Conservation (phyloP, 2,113 vertebrate species). For the Corythoichthys haematopterus region DNA sequence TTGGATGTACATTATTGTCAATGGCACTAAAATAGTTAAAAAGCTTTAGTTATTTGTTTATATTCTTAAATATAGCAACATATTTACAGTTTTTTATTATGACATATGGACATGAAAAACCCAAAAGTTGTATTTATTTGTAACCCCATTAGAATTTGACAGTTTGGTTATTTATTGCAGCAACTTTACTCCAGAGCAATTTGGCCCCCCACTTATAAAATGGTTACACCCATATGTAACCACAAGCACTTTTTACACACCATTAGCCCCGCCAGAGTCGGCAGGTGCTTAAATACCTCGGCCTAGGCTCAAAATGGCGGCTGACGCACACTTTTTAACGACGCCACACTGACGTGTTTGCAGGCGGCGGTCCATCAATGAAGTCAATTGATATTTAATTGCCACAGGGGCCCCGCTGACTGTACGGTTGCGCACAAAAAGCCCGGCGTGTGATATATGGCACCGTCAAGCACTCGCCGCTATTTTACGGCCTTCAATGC, state of each 20-base stretch:
- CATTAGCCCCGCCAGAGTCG: background rate
- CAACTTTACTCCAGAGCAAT: background rate
- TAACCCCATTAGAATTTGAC: background rate
- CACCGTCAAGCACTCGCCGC: background rate
- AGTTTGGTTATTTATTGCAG: background rate
- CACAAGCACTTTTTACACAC: background rate
- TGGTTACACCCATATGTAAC: background rate
- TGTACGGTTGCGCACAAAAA: background rate
- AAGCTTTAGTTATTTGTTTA: too few species aligned
- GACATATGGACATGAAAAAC: too few species aligned
- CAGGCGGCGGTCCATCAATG: background rate
- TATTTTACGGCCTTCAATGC: background rate
- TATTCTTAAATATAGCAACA: too few species aligned
- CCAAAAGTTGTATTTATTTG: background rate
- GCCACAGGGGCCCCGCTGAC: background rate
- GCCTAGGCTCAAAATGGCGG: background rate
- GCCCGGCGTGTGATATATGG: background rate
- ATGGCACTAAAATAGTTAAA: too few species aligned
- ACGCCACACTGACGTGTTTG: background rate
- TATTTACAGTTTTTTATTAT: background rate
- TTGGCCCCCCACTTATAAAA: background rate
- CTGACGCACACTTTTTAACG: background rate
- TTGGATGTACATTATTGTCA: too few species aligned
- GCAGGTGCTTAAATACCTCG: constrained; percentile 1
- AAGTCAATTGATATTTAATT: constrained; percentile 1